Evolutionary conservation across 2,888 invertebrate species (phyloP), one percentile per base, ranked within the genome.

Genomic region (Anagyrus pseudococci): DNA sequence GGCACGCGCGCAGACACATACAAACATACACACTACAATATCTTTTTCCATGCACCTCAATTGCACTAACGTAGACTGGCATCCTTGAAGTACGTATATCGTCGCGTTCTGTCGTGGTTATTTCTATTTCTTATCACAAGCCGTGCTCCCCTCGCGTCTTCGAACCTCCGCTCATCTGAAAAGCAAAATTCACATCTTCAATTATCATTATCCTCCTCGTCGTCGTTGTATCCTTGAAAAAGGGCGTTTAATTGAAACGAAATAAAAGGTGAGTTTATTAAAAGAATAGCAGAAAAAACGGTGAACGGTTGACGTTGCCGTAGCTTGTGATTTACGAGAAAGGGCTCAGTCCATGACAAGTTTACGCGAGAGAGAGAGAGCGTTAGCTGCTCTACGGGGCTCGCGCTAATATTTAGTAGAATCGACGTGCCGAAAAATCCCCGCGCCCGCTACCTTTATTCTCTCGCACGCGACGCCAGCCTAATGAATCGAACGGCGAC

Each of bases 101-200:
- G 73, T 75, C 74, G 75, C 74, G 73, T 71, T 75, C 75, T 75
- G 73, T 72, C 70, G 73, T 76, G 71, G 72, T 75, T 75, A 76
- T 75, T 73, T 67, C 75, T 77, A 75, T 72, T 73, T 74, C 77
- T 78, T 78, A 79, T 79, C 78, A 80, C 79, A 78, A 76, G 68
- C 73, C 75, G 75, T 70, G 67, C 68, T 62, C 73, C 73, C 69
- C 75, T 73, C 66, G 71, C 66, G 69, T 57, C 62, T 19, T 40
- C 62, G 23, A 44, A 53, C 48, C 43, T 59, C 46, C 62, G 33
- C 54, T 66, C 62, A 56, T 74, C 79, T 80, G 77, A 22, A 54
- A 68, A 56, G 22, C 52, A 61, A 66, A 66, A 62, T 37, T 8
- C n/a, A n/a, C n/a, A n/a, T n/a, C n/a, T n/a, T n/a, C n/a, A n/a